These are phyloP conservation scores for Triplophysa dalaica DNA, from an alignment of 2,113 vertebrate species.

Conservation along the genomic window DNA sequence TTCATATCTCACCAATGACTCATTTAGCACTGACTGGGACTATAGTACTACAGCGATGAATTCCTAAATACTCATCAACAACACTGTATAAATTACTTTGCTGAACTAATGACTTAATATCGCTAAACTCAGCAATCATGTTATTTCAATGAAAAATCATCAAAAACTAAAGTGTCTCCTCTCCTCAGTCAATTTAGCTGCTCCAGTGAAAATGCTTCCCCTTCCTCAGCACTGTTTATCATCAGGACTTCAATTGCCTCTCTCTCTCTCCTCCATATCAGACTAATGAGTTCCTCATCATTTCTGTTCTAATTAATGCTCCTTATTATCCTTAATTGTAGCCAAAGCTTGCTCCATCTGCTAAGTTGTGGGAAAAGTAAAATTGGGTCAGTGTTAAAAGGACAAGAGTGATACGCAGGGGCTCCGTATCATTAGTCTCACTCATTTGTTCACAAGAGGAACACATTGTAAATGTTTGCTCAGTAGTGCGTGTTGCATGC, in stretches of 20 bases:
- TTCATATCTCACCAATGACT: slow-evolving; percentile 21
- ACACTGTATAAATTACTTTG: slow-evolving; percentile 45
- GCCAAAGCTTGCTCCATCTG: slow-evolving; percentile 64
- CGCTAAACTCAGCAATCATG: slow-evolving; percentile 44
- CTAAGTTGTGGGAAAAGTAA: slow-evolving; percentile 62
- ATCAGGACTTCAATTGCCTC: slow-evolving; percentile 67
- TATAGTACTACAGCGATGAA: slow-evolving; percentile 6
- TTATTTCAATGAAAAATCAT: slow-evolving; percentile 61
- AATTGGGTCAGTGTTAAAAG: slow-evolving; percentile 70
- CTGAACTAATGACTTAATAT: slow-evolving; percentile 58
- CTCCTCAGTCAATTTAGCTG: slow-evolving; percentile 63
- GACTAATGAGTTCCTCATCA: slow-evolving; percentile 68
- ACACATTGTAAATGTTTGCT: slow-evolving; percentile 61
- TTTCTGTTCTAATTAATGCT: slow-evolving; percentile 76
- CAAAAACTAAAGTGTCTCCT: slow-evolving; percentile 53
- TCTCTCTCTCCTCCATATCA: slow-evolving; percentile 65
- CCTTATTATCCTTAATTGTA: slow-evolving; percentile 77
- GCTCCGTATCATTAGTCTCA: slow-evolving; percentile 45
- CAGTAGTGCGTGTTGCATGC: slow-evolving; percentile 61
- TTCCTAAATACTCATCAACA: slow-evolving; percentile 42
- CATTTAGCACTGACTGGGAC: slow-evolving; percentile 34
- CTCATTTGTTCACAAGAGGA: slow-evolving; percentile 63
- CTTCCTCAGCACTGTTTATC: slow-evolving; percentile 65
- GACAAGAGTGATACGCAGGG: slow-evolving; percentile 36
- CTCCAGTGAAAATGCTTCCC: slow-evolving; percentile 55